These are phyloP conservation scores for Lepilemur ruficaudatus DNA, from an alignment of 2,797 vertebrate species.

Conservation along the genomic window DNA sequence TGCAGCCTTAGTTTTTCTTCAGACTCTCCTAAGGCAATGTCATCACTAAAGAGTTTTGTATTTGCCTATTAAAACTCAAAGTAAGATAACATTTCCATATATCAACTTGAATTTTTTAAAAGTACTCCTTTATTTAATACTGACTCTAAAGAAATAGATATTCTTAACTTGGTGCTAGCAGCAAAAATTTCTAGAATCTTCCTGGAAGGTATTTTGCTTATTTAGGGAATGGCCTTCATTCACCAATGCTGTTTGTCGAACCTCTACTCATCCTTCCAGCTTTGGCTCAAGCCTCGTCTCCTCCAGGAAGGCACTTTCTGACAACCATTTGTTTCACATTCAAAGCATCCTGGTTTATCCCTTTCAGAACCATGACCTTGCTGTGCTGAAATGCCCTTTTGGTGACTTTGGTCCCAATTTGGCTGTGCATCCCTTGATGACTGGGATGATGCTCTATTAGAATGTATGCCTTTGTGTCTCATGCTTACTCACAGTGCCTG, in stretches of 20 bases:
- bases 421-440: neutral
- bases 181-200: neutral
- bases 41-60: neutral
- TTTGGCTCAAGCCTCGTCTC: neutral
- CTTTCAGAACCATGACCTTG: neutral
- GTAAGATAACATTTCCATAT: neutral
- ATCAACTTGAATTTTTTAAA: neutral
- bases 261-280: neutral
- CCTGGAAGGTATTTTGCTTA: neutral
- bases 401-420: neutral
- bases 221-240: neutral
- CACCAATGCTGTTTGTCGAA: neutral
- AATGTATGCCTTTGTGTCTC: neutral
- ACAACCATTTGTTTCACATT: neutral
- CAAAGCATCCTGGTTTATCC: neutral
- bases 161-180: neutral
- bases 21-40: neutral
- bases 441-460: neutral
- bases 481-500: neutral
- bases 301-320: neutral
- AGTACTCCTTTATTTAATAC: neutral
- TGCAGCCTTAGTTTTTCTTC: neutral
- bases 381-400: neutral
- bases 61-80: constrained; percentile 46
- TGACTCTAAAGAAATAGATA: neutral